phyloP scores from a whole-genome alignment of 1,140 invertebrate species.

The Pectinophora gossypiella region DNA sequence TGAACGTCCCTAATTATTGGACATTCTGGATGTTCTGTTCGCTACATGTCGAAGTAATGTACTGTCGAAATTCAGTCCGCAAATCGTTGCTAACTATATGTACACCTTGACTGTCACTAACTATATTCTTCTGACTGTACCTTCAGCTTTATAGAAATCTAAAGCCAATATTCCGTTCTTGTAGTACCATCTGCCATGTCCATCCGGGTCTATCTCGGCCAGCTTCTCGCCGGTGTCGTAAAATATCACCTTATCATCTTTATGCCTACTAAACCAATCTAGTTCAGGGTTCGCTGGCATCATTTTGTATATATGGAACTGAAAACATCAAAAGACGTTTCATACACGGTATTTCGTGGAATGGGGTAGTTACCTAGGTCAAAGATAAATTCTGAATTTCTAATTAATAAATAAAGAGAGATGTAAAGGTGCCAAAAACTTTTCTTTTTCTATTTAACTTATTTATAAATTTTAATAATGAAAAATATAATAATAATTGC shows the following conservation, averaged over 20 bases:
- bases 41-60: no score
- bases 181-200: constrained; percentile 35
- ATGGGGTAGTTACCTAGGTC: neutral
- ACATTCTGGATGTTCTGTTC: no score
- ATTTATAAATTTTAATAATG: no score
- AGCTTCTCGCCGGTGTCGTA: constrained; percentile 34
- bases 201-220: constrained; percentile 32
- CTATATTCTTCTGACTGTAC: no score
- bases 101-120: no score
- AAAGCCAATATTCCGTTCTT: constrained; percentile 37
- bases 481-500: no score
- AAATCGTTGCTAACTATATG: neutral
- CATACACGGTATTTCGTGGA: neutral
- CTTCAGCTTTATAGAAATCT: constrained; percentile 25
- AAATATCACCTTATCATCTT: constrained; percentile 14
- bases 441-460: no score
- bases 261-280: constrained; percentile 36
- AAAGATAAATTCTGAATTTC: no score
- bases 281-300: constrained; percentile 21
- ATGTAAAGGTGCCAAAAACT: no score
- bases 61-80: no score
- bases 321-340: neutral
- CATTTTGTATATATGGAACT: constrained; percentile 49
- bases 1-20: no score
- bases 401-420: no score